phyloP scores from a whole-genome alignment of 2,888 invertebrate genomes.

The Microdon myrmicae region DNA sequence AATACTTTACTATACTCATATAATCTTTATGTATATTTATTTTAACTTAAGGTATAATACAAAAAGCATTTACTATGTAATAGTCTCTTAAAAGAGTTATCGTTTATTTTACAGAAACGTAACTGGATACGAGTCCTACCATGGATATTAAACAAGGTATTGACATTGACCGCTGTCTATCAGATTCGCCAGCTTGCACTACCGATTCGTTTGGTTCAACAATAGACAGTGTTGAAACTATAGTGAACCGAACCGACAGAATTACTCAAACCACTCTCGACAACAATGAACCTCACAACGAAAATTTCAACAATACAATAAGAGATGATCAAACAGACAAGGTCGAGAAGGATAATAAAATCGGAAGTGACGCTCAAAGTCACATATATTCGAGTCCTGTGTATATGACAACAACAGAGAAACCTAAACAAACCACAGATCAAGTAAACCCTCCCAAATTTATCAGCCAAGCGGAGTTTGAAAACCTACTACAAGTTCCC shows the following conservation, averaged over 20 bases:
- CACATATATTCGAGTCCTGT: slow-evolving; percentile 66
- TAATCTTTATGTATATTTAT: too few relatives aligned
- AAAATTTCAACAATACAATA: slow-evolving; percentile 55
- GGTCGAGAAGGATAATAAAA: slow-evolving; percentile 49
- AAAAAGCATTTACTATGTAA: too few relatives aligned
- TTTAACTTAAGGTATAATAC: too few relatives aligned
- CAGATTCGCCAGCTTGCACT: slow-evolving; percentile 65
- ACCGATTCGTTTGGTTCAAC: slow-evolving; percentile 65
- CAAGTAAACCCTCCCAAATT: slow-evolving; percentile 57
- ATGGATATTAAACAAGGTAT: too few relatives aligned
- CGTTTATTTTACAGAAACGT: too few relatives aligned
- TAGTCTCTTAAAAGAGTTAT: too few relatives aligned
- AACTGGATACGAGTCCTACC: too few relatives aligned
- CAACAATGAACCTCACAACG: slow-evolving; percentile 61
- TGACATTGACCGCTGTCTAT: slow-evolving; percentile 56
- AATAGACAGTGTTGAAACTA: slow-evolving; percentile 64
- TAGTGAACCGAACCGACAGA: slow-evolving; percentile 62
- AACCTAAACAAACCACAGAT: slow-evolving; percentile 30
- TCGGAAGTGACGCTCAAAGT: slow-evolving; percentile 61
- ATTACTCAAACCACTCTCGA: slow-evolving; percentile 58
- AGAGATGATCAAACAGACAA: slow-evolving; percentile 60
- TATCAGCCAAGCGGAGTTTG: slow-evolving; percentile 62
- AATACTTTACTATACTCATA: too few relatives aligned
- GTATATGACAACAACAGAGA: slow-evolving; percentile 58
- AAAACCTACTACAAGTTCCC: slow-evolving; percentile 59